These are phyloP conservation scores for Semnopithecus entellus DNA, from an alignment of 2,113 vertebrate species.

Conservation along the genomic window DNA sequence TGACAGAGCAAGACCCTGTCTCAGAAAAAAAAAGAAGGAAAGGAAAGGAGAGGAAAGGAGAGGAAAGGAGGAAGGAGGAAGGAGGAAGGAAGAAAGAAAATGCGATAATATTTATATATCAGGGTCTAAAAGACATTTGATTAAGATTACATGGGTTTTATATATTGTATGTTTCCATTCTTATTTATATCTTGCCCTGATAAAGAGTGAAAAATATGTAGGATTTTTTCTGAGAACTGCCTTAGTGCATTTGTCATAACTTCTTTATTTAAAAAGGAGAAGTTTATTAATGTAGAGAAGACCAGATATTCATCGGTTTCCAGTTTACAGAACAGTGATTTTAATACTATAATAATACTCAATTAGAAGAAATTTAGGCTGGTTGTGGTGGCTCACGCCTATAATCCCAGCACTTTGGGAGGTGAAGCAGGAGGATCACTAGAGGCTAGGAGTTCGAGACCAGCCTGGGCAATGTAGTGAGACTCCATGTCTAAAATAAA, in stretches of 20 bases:
- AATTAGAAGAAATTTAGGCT: neutral
- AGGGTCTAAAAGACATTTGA: neutral
- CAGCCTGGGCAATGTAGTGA: too few species aligned
- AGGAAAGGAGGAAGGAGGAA: too few species aligned
- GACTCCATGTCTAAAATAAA: too few species aligned
- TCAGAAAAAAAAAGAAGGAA: too few species aligned
- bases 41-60: too few species aligned
- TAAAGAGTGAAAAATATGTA: neutral
- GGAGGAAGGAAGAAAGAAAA: neutral
- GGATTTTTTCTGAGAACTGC: neutral
- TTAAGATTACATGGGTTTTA: neutral
- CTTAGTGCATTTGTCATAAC: neutral
- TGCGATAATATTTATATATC: neutral
- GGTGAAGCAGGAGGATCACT: too few species aligned
- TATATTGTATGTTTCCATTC: neutral
- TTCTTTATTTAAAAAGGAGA: constrained; percentile 35
- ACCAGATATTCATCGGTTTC: neutral
- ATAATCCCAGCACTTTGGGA: too few species aligned
- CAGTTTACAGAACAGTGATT: constrained; percentile 3
- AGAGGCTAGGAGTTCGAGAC: too few species aligned
- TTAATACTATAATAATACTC: neutral
- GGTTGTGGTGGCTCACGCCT: too few species aligned
- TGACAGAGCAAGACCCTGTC: too few species aligned
- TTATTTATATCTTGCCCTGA: neutral
- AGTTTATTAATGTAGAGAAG: neutral